Percentiles rank a stretch among this genome's conserved stretches.
Evolutionary conservation across 2,888 invertebrate genomes (phyloP).

Genomic region (Drosophila nr. perissopoda): DNA sequence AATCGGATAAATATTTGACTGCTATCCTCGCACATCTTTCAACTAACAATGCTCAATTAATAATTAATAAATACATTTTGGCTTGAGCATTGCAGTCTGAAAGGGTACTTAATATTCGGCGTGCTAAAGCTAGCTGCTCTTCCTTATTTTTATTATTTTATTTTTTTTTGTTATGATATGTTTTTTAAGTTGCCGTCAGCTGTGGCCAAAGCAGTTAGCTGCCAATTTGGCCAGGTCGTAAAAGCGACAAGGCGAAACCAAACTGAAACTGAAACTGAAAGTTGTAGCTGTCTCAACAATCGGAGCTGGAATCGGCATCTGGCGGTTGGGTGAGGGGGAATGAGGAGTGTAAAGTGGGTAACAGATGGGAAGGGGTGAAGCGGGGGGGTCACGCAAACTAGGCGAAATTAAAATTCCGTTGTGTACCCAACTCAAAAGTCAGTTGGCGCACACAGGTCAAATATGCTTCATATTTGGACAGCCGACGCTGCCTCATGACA

Average conservation of each 20-base stretch:
- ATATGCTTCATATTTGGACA: constrained; percentile 38
- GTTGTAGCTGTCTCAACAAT: constrained; percentile 6
- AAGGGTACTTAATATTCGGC: neutral
- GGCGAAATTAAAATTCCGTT: constrained; percentile 75
- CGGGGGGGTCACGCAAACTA: constrained; percentile 4
- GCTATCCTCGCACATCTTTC: neutral
- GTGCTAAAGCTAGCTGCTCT: neutral
- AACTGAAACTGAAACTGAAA: constrained; percentile 45
- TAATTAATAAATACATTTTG: neutral
- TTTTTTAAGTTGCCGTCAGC: constrained; percentile 26
- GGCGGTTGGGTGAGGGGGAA: neutral
- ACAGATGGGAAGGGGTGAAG: neutral
- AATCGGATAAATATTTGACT: neutral
- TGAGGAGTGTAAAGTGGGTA: neutral
- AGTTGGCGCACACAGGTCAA: constrained; percentile 31
- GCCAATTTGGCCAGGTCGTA: constrained; percentile 35
- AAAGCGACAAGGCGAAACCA: constrained; percentile 25
- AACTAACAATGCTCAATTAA: neutral
- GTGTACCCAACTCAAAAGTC: constrained; percentile 63
- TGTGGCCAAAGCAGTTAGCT: constrained; percentile 16
- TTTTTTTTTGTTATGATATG: neutral
- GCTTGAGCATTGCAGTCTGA: neutral
- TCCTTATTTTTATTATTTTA: neutral
- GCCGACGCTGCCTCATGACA: constrained; percentile 25
- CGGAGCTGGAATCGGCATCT: constrained; percentile 5